These are phyloP conservation scores for Ailurus styani DNA, from an alignment of 2,113 vertebrate species.

Conservation along the genomic window DNA sequence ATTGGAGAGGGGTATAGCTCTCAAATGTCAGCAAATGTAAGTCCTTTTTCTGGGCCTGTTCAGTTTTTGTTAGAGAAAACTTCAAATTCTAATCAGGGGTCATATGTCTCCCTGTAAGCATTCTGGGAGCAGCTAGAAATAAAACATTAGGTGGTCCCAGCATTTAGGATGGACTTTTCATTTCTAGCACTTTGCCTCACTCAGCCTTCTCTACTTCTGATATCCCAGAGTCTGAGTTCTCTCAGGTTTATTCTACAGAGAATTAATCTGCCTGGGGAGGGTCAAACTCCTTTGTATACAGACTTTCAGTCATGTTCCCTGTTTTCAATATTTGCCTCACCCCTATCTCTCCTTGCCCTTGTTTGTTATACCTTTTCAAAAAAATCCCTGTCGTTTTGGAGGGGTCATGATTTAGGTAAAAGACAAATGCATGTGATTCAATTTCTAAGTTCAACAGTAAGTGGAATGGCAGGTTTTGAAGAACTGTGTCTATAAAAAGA, in stretches of 20 bases:
- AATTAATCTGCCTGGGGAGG: background rate
- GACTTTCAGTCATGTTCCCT: background rate
- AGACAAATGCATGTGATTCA: background rate
- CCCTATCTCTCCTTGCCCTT: background rate
- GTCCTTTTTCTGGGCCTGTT: background rate
- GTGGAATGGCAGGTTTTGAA: background rate
- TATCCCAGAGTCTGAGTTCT: background rate
- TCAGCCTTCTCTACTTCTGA: background rate
- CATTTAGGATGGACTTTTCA: background rate
- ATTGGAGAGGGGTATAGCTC: background rate
- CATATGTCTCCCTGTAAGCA: background rate
- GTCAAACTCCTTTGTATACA: background rate
- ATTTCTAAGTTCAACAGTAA: background rate
- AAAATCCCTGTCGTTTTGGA: background rate
- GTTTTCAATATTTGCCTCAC: background rate
- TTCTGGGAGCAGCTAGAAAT: background rate
- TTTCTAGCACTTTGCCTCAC: background rate
- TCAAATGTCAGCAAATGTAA: background rate
- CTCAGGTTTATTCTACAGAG: background rate
- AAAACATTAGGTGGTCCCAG: background rate
- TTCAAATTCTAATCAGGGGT: background rate
- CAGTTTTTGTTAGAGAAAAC: background rate
- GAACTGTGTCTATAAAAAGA: background rate
- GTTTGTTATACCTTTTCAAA: background rate
- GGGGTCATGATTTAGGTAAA: background rate